Evolutionary conservation across 2,113 vertebrate genomes (phyloP).

Genomic region (Oenanthe melanoleuca): DNA sequence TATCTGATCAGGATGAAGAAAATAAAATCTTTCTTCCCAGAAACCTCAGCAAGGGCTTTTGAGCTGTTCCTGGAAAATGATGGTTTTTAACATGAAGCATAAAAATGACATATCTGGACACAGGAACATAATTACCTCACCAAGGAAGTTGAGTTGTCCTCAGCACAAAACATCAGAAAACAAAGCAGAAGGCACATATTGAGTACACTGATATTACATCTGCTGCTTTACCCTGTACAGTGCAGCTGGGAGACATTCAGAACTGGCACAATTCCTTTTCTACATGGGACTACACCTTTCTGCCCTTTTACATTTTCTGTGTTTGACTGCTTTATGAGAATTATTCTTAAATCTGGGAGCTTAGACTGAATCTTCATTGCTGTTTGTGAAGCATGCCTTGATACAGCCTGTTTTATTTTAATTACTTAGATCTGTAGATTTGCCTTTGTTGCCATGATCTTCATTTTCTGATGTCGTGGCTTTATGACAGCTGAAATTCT

Average conservation of each 20-base stretch:
- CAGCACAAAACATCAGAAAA: neutral
- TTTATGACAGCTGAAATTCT: conserved; percentile 10
- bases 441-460: neutral
- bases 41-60: neutral
- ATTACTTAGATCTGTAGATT: neutral
- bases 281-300: neutral
- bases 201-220: neutral
- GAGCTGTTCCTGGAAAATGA: neutral
- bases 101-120: neutral
- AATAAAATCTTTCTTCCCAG: neutral
- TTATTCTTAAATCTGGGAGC: neutral
- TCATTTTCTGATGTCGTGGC: neutral
- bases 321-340: neutral
- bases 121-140: neutral
- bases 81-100: neutral
- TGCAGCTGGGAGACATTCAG: neutral
- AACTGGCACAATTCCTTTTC: neutral
- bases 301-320: neutral
- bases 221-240: neutral
- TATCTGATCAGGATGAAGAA: neutral
- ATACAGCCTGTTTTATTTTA: neutral
- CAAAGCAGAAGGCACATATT: neutral
- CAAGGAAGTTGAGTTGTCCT: neutral
- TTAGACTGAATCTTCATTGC: rapidly evolving
- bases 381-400: neutral